Conservation (phyloP, 2,888 invertebrate species). For the Ochropacha duplaris region DNA sequence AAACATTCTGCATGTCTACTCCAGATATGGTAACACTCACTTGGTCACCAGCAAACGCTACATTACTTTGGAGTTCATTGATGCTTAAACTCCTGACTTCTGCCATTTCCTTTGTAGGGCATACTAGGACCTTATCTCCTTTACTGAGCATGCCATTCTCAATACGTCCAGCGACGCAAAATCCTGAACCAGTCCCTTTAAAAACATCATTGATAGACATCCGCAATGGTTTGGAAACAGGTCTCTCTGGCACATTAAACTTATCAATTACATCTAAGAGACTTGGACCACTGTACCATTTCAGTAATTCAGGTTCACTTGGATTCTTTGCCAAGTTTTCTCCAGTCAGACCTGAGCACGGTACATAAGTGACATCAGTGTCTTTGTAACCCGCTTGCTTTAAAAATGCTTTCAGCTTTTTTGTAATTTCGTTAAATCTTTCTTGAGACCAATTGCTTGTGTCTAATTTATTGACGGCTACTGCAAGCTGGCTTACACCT, state of each 20-base stretch:
- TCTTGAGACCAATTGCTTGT: slow-evolving; percentile 96
- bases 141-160: slow-evolving; percentile 94
- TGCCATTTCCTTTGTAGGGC: slow-evolving; percentile 93
- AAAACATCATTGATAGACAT: slow-evolving; percentile 97
- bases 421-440: slow-evolving; percentile 94
- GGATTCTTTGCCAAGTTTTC: slow-evolving; percentile 92
- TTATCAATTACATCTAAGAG: slow-evolving; percentile 93
- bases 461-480: slow-evolving; percentile 98
- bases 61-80: slow-evolving; percentile 87
- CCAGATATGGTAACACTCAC: slow-evolving; percentile 91
- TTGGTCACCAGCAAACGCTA: slow-evolving; percentile 97
- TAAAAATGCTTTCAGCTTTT: slow-evolving; percentile 90
- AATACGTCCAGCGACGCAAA: slow-evolving; percentile 94
- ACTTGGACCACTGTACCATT: slow-evolving; percentile 93
- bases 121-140: slow-evolving; percentile 93
- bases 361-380: slow-evolving; percentile 93
- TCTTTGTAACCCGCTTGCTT: slow-evolving; percentile 97
- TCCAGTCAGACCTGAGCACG: slow-evolving; percentile 98
- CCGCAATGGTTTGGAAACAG: slow-evolving; percentile 93
- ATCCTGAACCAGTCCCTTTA: slow-evolving; percentile 95
- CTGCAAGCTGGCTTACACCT: slow-evolving; percentile 96
- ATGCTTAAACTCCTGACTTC: slow-evolving; percentile 89
- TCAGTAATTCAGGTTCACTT: slow-evolving; percentile 83
- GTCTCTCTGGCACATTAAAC: slow-evolving; percentile 93
- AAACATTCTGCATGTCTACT: slow-evolving; percentile 92